Evolutionary conservation across 2,888 invertebrate species (phyloP).

Genomic region (Aleiodes alternator): DNA sequence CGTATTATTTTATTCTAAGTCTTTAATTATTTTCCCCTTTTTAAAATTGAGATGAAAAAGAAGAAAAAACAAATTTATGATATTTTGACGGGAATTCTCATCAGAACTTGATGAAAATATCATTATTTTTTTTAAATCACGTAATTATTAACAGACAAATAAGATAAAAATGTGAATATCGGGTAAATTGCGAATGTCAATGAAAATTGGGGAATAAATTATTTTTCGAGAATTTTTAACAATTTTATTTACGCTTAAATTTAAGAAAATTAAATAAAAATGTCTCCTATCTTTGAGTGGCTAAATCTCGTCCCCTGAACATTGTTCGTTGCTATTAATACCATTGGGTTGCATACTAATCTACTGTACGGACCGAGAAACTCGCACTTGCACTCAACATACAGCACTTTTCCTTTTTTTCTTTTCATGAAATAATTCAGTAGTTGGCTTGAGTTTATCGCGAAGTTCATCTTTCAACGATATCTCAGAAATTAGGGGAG

Average conservation of each 20-base stretch:
- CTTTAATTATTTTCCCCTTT: constrained; percentile 3
- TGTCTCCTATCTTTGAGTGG: constrained; percentile 25
- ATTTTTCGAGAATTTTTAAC: neutral
- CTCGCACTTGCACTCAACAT: constrained; percentile 60
- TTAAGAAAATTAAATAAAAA: neutral
- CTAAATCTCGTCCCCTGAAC: constrained; percentile 63
- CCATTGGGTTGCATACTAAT: constrained; percentile 72
- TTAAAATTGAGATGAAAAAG: too few relatives aligned
- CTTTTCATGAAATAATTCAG: neutral
- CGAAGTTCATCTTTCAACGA: neutral
- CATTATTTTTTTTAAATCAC: too few relatives aligned
- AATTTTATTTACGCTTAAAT: neutral
- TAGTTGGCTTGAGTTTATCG: neutral
- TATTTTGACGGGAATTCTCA: constrained; percentile 43
- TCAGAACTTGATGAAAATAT: constrained; percentile 6
- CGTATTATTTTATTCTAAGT: constrained; percentile 44
- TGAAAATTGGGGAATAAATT: neutral
- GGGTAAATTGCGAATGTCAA: too few relatives aligned
- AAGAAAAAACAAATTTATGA: neutral
- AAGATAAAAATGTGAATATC: too few relatives aligned
- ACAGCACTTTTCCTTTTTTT: neutral
- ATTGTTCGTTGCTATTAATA: constrained; percentile 73
- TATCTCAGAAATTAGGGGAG: too few relatives aligned
- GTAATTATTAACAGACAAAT: too few relatives aligned
- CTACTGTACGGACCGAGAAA: constrained; percentile 56